Evolutionary conservation across 2,797 vertebrate species (phyloP), one percentile per base, ranked within the genome.

Genomic region (Notoglanidium macrostoma): DNA sequence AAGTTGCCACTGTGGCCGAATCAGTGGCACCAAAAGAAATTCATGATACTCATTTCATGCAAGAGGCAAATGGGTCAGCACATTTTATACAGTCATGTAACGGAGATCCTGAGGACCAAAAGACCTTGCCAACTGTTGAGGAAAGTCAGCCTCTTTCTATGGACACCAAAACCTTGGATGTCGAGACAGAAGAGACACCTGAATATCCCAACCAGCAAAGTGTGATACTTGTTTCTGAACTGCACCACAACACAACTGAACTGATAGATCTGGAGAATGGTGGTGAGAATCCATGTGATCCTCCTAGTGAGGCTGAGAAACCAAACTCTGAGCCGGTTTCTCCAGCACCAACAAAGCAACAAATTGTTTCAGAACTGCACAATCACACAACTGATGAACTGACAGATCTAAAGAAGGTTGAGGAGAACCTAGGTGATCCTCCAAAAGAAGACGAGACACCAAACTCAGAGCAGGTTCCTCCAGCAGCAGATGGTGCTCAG

Each of bases 81-180:
- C 77, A 19, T 70, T 89, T 88, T 77, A 49, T 76, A 82, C 84
- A 91, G 85, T 29, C 85, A 83, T 79, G 85, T 8, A 85, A 83
- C 2, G 83, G 73, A 70, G 90, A 90, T 49, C 59, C 84, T 23
- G 6, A 65, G 2, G 40, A 17, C 8, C 78, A 85, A 57, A 86
- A 32, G 11, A 51, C 57, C 49, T 54, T 83, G 19, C 12, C 57
- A 21, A 14, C 78, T 40, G 29, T 15, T 68, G 35, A 78, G 72
- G 8, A 84, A 78, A 77, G 67, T 40, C 63, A 87, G 10, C 4
- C 35, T 51, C 44, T 51, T 83, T 19, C 44, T 49, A 11, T 2
- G 2, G 17, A 35, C 0, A 61, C 51, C 46, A 46, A 80, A 80
- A 79, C 12, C 15, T 59, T 49, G 2, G 29, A 21, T 83, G 46